Evolutionary conservation across 2,113 vertebrate species (phyloP), one percentile per base, ranked within the genome.

Genomic region (Pseudopodoces humilis): DNA sequence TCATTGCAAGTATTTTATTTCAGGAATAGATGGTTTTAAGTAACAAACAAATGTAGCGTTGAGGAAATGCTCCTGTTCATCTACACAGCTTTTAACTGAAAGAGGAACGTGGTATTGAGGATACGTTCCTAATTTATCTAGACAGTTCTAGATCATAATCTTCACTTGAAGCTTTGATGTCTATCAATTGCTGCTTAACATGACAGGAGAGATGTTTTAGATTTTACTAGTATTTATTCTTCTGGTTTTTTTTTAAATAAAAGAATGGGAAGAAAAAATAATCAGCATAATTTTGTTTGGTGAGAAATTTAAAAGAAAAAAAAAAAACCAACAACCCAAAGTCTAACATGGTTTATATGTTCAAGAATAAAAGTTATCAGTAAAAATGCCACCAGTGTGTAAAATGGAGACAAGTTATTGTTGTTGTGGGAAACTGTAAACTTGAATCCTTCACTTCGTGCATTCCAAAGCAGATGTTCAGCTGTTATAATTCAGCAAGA

Each of bases 391-490:
- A 81, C 25, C 11, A 74, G 20, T 76, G 44, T 37, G 17, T 75
- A 71, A 80, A 96, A 47, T 2, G 12, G 27, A 43, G 27, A 69
- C n/a, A 85, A 90, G 37, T 44, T 83, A 79, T 30, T 25, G 55
- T 28, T 87, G 50, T 74, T 95, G 43, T 53, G 46, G 84, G 75
- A 91, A 92, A 80, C 39, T 17, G 37, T 79, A 87, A 83, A 85
- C 84, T 81, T 92, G 75, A 92, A 81, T 86, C 50, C 56, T 89
- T 96, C 58, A 43, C 20, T 94, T 62, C 76, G 43, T 86, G 56
- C 68, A 39, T 59, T 92, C 47, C 78, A 91, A 92, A 87, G 65
- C 92, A 96, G 90, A 65, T 91, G 68, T 86, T 93, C 63, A 80
- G 33, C 25, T 65, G 56, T 55, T 86, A 92, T 80, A 92, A 93